Conservation (phyloP, 1,140 invertebrate species). For the Muscidifurax raptorellus region DNA sequence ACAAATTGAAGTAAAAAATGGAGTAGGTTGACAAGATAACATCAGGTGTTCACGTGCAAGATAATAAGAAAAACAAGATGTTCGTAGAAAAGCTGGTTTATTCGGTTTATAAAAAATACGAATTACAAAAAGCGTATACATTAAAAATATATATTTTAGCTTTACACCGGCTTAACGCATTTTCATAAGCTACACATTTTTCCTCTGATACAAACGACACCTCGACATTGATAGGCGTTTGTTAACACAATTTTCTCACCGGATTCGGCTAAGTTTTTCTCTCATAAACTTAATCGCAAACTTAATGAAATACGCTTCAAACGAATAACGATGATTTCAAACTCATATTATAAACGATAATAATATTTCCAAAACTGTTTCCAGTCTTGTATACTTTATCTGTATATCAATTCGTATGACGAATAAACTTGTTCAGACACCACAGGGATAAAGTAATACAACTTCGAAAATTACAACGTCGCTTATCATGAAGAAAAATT, state of each 20-base stretch:
- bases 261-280: not conserved
- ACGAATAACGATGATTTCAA: not conserved
- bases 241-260: too few species aligned
- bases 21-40: too few species aligned
- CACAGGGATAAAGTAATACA: too few species aligned
- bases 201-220: too few species aligned
- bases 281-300: conserved; percentile 11
- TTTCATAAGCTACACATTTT: too few species aligned
- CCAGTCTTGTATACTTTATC: too few species aligned
- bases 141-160: conserved; percentile 38
- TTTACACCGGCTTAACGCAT: too few species aligned
- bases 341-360: not conserved
- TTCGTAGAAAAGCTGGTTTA: conserved; percentile 25
- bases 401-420: not conserved
- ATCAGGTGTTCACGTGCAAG: too few species aligned
- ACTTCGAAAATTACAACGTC: not conserved
- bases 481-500: too few species aligned
- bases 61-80: not conserved
- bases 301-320: not conserved
- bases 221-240: too few species aligned
- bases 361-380: not conserved
- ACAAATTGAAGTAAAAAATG: too few species aligned
- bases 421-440: too few species aligned
- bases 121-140: conserved; percentile 44
- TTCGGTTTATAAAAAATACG: conserved; percentile 42